These are phyloP conservation scores for Urophycis tenuis DNA, from an alignment of 2,797 vertebrate genomes.

Conservation along the genomic window DNA sequence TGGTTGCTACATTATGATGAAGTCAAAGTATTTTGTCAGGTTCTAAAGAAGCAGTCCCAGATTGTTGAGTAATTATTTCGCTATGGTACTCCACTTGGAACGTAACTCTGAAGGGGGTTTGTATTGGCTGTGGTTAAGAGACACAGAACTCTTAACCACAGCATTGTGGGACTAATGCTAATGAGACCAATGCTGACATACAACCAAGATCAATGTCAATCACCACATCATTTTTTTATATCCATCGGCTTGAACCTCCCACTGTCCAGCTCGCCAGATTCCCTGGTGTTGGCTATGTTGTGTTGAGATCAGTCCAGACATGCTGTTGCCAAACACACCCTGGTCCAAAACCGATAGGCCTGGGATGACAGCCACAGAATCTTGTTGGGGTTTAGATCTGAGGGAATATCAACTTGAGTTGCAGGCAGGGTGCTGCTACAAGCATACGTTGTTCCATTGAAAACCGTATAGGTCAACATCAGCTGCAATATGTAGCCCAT, in stretches of 20 bases:
- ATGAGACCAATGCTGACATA: neutral
- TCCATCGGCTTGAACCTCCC: neutral
- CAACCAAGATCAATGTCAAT: neutral
- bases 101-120: too few species aligned
- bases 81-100: too few species aligned
- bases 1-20: too few species aligned
- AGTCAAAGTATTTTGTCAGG: neutral
- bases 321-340: neutral
- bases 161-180: neutral
- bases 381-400: neutral
- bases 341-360: neutral
- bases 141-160: too few species aligned
- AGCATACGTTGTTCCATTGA: neutral
- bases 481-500: neutral
- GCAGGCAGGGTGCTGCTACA: neutral
- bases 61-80: neutral
- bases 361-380: neutral
- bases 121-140: too few species aligned
- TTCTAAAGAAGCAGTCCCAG: neutral
- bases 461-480: neutral
- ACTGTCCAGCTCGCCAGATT: neutral
- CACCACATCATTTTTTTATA: neutral
- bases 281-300: neutral
- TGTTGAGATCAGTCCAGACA: neutral
- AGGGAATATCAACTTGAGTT: neutral